phyloP scores from a whole-genome alignment of 2,113 vertebrate genomes.

The Strix aluco region DNA sequence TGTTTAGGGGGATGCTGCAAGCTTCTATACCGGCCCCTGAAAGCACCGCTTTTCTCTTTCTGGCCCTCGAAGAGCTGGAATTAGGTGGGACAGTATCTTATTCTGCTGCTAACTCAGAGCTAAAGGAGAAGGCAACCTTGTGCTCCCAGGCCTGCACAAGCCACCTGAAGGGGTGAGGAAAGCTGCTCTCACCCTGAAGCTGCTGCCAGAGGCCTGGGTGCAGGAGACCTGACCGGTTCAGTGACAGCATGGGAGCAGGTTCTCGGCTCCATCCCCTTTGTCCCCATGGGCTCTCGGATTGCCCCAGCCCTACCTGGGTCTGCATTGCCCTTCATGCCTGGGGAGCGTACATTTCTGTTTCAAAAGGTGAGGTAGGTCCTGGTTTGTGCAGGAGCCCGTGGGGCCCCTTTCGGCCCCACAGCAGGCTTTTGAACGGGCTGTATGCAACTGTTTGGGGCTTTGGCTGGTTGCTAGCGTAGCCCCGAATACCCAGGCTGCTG shows the following conservation, averaged over 20 bases:
- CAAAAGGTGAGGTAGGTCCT: background rate
- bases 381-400: background rate
- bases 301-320: background rate
- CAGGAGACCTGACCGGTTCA: background rate
- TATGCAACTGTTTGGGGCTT: background rate
- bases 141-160: background rate
- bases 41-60: background rate
- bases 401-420: background rate
- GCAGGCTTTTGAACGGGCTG: background rate
- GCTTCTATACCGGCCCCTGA: background rate
- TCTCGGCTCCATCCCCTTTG: background rate
- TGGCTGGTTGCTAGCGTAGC: background rate
- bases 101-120: background rate
- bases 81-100: background rate
- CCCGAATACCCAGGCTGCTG: background rate
- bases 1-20: background rate
- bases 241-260: background rate
- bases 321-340: background rate
- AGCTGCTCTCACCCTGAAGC: background rate
- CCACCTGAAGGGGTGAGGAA: background rate
- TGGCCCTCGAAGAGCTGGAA: background rate
- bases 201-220: background rate
- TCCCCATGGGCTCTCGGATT: background rate
- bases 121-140: background rate
- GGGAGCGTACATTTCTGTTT: accelerated